Conservation (phyloP, 2,113 vertebrate genomes). For the Microcebus griseorufus region DNA sequence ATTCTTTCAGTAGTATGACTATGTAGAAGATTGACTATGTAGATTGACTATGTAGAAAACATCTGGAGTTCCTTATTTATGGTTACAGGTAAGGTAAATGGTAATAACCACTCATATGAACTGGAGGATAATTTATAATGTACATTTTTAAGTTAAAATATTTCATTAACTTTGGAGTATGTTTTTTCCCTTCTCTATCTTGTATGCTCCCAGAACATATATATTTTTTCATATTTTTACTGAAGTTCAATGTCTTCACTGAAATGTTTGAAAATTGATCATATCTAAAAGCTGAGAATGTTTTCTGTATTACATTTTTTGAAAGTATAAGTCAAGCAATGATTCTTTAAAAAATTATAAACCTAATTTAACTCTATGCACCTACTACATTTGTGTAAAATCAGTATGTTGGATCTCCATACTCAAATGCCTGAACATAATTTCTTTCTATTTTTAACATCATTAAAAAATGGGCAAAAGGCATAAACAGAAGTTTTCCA, state of each 20-base stretch:
- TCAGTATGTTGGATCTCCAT: background rate
- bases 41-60: background rate
- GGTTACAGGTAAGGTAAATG: background rate
- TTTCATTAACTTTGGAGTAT: background rate
- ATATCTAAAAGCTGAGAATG: slow-evolving; percentile 1
- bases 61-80: background rate
- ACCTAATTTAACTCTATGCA: background rate
- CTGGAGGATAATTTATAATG: background rate
- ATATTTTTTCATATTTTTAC: background rate
- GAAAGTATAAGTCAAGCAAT: slow-evolving; percentile 4
- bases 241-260: background rate
- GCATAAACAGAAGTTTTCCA: no score
- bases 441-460: background rate
- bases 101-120: background rate
- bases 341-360: background rate
- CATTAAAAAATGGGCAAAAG: no score
- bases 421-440: background rate
- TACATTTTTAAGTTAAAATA: background rate
- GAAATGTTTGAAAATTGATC: slow-evolving; percentile 29
- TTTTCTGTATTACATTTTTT: slow-evolving; percentile 4
- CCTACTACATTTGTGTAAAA: background rate
- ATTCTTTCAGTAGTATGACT: background rate
- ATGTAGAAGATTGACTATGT: background rate
- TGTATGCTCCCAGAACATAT: background rate
- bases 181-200: background rate